Conservation (phyloP, 2,888 invertebrate species). For the Ganaspis brasiliensis region DNA sequence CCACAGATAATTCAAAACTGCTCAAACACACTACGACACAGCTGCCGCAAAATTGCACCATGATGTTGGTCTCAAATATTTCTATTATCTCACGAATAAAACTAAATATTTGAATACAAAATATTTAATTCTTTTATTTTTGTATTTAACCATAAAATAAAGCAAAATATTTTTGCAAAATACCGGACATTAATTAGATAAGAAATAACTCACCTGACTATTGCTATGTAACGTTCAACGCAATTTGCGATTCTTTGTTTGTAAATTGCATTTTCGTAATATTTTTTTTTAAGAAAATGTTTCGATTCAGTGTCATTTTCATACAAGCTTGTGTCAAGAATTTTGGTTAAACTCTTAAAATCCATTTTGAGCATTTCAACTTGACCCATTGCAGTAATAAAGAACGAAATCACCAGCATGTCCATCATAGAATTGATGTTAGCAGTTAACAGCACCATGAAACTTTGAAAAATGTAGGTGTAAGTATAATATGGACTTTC, state of each 20-base stretch:
- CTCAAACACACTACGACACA: not conserved
- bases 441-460: not conserved
- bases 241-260: not conserved
- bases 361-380: constrained; percentile 13
- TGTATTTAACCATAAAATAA: no score
- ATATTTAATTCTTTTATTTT: no score
- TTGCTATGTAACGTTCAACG: not conserved
- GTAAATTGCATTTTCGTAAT: no score
- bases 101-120: no score
- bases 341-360: not conserved
- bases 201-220: not conserved
- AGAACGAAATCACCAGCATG: not conserved
- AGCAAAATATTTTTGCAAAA: no score
- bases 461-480: not conserved
- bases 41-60: constrained; percentile 5
- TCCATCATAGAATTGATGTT: constrained; percentile 26
- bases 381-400: not conserved
- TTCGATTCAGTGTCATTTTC: not conserved
- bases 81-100: not conserved
- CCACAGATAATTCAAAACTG: not conserved
- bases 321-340: not conserved
- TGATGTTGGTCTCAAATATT: not conserved
- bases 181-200: no score
- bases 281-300: not conserved
- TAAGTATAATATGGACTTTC: not conserved